These are phyloP conservation scores for Drepanosiphum platanoidis DNA, from an alignment of 2,888 invertebrate genomes.

Conservation along the genomic window DNA sequence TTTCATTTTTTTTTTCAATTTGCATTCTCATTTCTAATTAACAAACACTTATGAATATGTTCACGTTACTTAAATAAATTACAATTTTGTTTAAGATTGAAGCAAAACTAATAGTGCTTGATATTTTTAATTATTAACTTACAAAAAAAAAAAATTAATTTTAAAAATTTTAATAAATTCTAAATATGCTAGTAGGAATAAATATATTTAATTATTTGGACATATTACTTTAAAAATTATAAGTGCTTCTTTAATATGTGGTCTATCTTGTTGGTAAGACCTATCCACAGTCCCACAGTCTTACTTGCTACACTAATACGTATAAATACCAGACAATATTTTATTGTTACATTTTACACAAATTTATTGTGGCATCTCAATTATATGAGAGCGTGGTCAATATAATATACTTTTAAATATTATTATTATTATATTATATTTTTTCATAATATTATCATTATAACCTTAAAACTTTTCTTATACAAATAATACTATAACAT, in stretches of 20 bases:
- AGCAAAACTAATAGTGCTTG: not conserved
- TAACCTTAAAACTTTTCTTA: no score
- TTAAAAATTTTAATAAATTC: not conserved
- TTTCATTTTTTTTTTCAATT: not conserved
- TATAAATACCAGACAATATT: no score
- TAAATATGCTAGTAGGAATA: not conserved
- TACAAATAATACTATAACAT: no score
- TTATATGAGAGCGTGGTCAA: no score
- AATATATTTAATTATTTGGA: not conserved
- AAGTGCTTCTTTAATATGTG: not conserved
- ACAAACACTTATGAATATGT: not conserved
- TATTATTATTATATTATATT: no score
- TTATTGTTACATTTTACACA: no score
- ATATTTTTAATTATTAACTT: not conserved
- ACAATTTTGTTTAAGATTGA: not conserved
- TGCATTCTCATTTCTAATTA: not conserved
- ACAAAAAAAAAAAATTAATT: not conserved
- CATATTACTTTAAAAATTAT: not conserved
- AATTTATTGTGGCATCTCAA: no score
- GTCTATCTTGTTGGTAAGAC: not conserved
- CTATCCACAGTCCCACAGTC: no score
- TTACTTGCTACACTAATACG: no score
- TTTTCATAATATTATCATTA: no score
- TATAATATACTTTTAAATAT: no score
- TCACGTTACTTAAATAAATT: not conserved